Base-by-base conservation (phyloP, 2,797 vertebrate species). In the Cottoperca gobio region DNA sequence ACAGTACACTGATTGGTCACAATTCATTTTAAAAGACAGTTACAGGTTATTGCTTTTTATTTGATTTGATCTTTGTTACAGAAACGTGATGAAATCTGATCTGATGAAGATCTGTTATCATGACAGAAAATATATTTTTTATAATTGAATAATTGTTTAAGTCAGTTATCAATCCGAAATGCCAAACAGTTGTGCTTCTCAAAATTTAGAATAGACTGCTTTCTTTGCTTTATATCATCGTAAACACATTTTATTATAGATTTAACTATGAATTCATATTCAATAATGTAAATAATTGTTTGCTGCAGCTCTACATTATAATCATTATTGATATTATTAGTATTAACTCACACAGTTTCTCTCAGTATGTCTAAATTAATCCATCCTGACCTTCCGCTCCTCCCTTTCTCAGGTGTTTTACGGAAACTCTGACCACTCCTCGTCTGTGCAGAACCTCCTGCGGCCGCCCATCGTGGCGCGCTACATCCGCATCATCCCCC, bases 371-470 rank as follows among this genome's bases (percentile, higher is more conserved):
- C 5, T 52, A 5, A 54, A 17, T 8, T 8, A 11, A 39, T 31
- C 24, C 0, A 3, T 39, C 23, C 33, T 74, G 40, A 49, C 39
- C 17, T 72, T 43, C 17, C n/a, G 9, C 69, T 45, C n/a, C 40
- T 58, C 50, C 28, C 39, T 54, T 8, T 35, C 72, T 64, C 85
- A 99, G 98, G 96, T 99, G 70, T 99, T 99, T 86, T 99, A 98
- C 0, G 98, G 98, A 52, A 99, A 99, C 92, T 97, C 98, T 0
- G 98, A 99, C 90, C 96, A 97, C 42, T 95, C 97, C 0, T 97
- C 98, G 1, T 96, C 96, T 0, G 98, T 99, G 63, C 97, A 99
- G 95, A 99, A 98, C 92, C 95, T 99, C 60, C 91, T 99, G 78
- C 94, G 98, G 40, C 98, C 98, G 0, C 98, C 98, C 76, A 97